phyloP scores from a whole-genome alignment of 1,140 invertebrate genomes.

The Hyphantria cunea region DNA sequence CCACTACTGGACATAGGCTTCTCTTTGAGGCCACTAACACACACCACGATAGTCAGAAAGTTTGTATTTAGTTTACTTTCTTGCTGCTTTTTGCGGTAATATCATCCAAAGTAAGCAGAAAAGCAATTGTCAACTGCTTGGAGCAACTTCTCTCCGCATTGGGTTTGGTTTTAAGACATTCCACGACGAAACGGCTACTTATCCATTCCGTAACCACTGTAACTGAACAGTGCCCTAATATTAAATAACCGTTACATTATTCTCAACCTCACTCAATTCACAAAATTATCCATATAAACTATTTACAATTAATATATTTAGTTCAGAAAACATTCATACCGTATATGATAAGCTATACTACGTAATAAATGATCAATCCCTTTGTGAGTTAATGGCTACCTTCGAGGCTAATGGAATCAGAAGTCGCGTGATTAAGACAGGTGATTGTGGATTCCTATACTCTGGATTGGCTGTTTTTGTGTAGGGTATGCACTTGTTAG shows the following conservation, averaged over 20 bases:
- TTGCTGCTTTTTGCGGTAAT: too few species aligned
- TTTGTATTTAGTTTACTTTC: too few species aligned
- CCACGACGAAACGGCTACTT: background rate
- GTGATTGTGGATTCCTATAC: background rate
- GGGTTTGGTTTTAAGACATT: too few species aligned
- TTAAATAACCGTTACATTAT: background rate
- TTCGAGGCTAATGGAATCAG: conserved; percentile 1
- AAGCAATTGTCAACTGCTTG: too few species aligned
- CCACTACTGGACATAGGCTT: too few species aligned
- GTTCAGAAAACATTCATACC: background rate
- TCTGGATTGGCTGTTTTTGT: background rate
- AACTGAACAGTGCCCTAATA: background rate
- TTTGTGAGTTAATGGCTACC: conserved; percentile 1
- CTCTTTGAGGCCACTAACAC: too few species aligned
- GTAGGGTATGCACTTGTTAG: background rate
- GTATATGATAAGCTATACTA: background rate
- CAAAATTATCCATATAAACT: background rate
- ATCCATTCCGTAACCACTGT: background rate
- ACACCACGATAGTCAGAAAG: too few species aligned
- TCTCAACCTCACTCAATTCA: background rate
- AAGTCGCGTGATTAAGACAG: conserved; percentile 4
- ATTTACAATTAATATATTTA: background rate
- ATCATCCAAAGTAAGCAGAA: too few species aligned
- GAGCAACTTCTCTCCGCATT: too few species aligned
- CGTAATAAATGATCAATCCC: conserved; percentile 2